phyloP scores from a whole-genome alignment of 2,113 vertebrate species.

The Lipotes vexillifer region DNA sequence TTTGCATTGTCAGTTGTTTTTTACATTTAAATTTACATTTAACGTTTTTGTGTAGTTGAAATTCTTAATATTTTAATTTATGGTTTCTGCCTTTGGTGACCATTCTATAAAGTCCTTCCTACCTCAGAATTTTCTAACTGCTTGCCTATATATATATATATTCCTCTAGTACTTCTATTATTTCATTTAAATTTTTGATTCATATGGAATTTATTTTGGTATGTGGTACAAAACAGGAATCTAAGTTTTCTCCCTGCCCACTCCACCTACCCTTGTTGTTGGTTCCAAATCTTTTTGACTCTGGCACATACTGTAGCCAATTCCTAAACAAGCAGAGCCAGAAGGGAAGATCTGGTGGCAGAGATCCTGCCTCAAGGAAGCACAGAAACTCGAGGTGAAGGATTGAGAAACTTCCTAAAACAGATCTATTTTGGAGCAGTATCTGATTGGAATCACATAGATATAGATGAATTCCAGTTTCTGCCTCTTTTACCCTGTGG shows the following conservation, averaged over 20 bases:
- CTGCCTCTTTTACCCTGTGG: background rate
- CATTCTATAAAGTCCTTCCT: background rate
- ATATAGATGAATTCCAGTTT: background rate
- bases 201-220: background rate
- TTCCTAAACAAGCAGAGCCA: background rate
- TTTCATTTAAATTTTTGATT: background rate
- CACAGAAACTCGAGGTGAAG: background rate
- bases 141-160: background rate
- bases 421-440: background rate
- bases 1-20: background rate
- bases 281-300: background rate
- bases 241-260: background rate
- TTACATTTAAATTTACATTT: background rate
- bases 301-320: background rate
- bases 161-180: background rate
- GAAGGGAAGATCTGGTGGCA: background rate
- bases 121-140: background rate
- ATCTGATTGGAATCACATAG: background rate
- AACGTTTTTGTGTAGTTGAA: background rate
- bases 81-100: background rate
- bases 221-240: background rate
- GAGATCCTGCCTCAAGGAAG: background rate
- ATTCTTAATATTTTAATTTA: constrained; percentile 1
- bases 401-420: background rate
- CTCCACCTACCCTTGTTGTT: background rate